Percentiles rank a stretch among this genome's conserved stretches.
These are phyloP conservation scores for Pygoscelis antarcticus DNA, from an alignment of 2,113 vertebrate genomes.

Conservation along the genomic window DNA sequence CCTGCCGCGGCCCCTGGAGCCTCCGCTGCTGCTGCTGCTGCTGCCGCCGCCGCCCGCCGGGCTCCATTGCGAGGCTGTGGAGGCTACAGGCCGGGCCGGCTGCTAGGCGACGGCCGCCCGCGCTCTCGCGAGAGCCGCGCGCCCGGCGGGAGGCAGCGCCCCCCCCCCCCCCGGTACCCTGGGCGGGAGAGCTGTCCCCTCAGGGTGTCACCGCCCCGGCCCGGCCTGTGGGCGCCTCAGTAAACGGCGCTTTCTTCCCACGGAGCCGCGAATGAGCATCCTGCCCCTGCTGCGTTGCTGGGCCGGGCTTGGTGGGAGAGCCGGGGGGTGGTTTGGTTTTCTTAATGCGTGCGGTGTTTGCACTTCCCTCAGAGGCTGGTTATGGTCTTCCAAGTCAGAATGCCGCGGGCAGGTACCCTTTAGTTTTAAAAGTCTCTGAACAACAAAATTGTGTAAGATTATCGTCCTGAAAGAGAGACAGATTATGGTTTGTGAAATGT, in stretches of 20 bases:
- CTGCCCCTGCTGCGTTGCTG: background rate
- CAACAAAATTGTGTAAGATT: background rate
- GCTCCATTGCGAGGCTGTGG: background rate
- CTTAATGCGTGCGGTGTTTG: background rate
- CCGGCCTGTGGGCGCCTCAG: rapidly evolving
- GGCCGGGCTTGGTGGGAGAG: background rate
- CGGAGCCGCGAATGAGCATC: rapidly evolving
- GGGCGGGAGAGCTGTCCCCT: background rate
- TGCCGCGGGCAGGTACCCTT: background rate
- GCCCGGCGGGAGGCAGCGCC: too few species aligned
- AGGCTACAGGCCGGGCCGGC: rapidly evolving
- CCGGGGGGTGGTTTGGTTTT: background rate
- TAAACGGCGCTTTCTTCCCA: background rate
- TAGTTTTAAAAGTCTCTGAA: background rate
- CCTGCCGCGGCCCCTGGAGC: conserved; percentile 9
- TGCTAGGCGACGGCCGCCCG: background rate
- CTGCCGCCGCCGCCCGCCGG: background rate
- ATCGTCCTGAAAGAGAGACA: background rate
- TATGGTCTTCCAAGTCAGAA: background rate
- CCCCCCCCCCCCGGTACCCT: too few species aligned
- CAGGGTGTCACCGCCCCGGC: background rate
- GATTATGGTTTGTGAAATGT: conserved; percentile 22
- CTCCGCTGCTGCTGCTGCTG: background rate
- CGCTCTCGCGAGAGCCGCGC: background rate
- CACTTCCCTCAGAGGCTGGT: background rate